phyloP scores from a whole-genome alignment of 2,113 vertebrate genomes.

The Gnathonemus echidnorhynchus region DNA sequence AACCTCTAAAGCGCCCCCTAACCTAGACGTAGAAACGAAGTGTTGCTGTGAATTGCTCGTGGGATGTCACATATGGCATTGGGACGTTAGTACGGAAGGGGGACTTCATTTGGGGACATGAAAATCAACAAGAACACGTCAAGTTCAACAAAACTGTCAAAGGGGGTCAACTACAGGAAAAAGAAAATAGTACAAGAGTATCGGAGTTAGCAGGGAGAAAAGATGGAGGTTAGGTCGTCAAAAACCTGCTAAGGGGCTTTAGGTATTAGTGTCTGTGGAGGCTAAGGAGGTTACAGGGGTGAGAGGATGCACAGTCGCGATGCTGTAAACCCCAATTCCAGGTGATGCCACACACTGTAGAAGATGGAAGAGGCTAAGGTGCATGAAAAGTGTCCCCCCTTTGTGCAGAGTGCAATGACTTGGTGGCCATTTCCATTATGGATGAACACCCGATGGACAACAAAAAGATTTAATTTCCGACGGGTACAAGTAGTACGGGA shows the following conservation, averaged over 20 bases:
- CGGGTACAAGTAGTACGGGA: constrained; percentile 10
- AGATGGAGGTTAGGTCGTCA: not conserved
- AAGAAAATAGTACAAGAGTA: not conserved
- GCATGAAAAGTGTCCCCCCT: constrained; percentile 58
- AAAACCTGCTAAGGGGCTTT: not conserved
- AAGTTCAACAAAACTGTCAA: not conserved
- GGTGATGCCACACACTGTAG: constrained; percentile 55
- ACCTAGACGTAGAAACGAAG: not conserved
- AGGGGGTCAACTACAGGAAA: not conserved
- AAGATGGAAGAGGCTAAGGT: constrained; percentile 48
- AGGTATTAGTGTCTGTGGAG: not conserved
- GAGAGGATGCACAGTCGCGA: not conserved
- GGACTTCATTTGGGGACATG: not conserved
- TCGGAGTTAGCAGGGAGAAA: not conserved
- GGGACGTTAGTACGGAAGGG: not conserved
- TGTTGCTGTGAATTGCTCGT: not conserved
- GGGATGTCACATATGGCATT: not conserved
- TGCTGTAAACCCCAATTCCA: constrained; percentile 34
- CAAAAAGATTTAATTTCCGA: constrained; percentile 53
- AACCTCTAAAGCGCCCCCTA: not conserved
- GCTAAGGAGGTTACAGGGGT: not conserved
- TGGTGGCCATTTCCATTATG: constrained; percentile 48
- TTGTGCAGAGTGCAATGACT: constrained; percentile 45
- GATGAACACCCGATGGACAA: constrained; percentile 43
- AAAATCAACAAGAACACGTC: not conserved